Evolutionary conservation across 2,113 vertebrate genomes (phyloP).

Genomic region (Anarrhichthys ocellatus): DNA sequence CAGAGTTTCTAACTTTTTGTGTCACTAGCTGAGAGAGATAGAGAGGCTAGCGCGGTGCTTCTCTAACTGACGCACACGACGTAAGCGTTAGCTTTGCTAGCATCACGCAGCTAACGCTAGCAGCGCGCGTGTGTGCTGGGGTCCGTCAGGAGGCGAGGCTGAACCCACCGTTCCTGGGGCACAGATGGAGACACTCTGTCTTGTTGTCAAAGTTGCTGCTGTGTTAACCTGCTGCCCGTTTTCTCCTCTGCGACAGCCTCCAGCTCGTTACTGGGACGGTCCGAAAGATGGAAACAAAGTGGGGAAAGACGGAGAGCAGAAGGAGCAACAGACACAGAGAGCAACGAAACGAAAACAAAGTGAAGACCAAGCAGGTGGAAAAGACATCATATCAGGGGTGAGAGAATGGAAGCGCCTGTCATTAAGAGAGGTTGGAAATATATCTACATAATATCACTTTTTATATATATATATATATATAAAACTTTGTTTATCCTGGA

Average conservation of each 20-base stretch:
- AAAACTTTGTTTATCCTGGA: too few relatives aligned
- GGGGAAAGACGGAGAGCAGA: constrained; percentile 17
- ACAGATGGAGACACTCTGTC: neutral
- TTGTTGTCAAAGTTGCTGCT: neutral
- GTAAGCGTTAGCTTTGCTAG: neutral
- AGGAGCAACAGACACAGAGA: neutral
- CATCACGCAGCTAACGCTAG: neutral
- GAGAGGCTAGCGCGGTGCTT: neutral
- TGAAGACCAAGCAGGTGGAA: neutral
- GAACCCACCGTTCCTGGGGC: accelerated
- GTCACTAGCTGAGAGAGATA: accelerated
- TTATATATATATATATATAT: too few relatives aligned
- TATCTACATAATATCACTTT: neutral
- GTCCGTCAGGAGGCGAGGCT: neutral
- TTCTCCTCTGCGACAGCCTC: constrained; percentile 27
- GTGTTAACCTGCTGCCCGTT: neutral
- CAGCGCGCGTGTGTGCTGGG: neutral
- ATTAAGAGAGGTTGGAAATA: neutral
- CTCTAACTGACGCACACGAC: neutral
- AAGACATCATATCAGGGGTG: constrained; percentile 72
- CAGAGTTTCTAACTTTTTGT: accelerated
- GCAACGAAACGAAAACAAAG: constrained; percentile 35
- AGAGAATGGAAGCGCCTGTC: constrained; percentile 6
- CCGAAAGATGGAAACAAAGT: constrained; percentile 24
- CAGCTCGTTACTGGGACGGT: constrained; percentile 74